Evolutionary conservation across 2,888 invertebrate species (phyloP).

Genomic region (Eumacrocentrus americanus): DNA sequence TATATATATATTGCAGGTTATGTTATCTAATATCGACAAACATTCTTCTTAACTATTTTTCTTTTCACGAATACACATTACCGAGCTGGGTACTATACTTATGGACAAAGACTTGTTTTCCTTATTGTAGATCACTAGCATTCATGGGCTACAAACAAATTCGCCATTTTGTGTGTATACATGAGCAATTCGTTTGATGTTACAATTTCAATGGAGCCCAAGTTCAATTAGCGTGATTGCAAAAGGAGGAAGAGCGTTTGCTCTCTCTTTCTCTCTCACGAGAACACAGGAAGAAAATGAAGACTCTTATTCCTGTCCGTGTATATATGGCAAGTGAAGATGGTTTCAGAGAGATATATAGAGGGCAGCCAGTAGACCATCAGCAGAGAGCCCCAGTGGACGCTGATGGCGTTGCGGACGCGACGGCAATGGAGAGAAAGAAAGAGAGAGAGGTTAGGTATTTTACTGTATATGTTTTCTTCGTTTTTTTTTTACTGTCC

Average conservation of each 20-base stretch:
- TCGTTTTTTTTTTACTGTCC: not conserved
- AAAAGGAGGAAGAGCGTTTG: slow-evolving; percentile 28
- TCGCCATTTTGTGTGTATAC: not conserved
- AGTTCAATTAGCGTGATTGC: slow-evolving; percentile 26
- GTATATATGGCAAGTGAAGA: not conserved
- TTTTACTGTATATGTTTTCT: not conserved
- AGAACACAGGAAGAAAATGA: not conserved
- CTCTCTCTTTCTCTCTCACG: not conserved
- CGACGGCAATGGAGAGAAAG: slow-evolving; percentile 26
- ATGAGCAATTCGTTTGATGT: not conserved
- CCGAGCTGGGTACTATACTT: too few relatives aligned
- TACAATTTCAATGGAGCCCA: slow-evolving; percentile 12
- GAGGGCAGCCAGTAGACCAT: not conserved
- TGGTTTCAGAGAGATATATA: not conserved
- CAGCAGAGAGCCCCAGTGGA: not conserved
- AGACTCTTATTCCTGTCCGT: not conserved
- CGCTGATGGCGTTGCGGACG: not conserved
- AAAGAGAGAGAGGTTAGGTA: not conserved
- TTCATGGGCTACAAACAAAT: not conserved
- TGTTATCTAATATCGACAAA: not conserved
- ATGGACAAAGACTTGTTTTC: too few relatives aligned
- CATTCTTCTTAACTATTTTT: not conserved
- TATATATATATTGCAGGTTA: not conserved
- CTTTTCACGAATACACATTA: not conserved
- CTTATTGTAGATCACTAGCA: too few relatives aligned